Evolutionary conservation across 2,113 vertebrate species (phyloP).

Genomic region (Passer domesticus): DNA sequence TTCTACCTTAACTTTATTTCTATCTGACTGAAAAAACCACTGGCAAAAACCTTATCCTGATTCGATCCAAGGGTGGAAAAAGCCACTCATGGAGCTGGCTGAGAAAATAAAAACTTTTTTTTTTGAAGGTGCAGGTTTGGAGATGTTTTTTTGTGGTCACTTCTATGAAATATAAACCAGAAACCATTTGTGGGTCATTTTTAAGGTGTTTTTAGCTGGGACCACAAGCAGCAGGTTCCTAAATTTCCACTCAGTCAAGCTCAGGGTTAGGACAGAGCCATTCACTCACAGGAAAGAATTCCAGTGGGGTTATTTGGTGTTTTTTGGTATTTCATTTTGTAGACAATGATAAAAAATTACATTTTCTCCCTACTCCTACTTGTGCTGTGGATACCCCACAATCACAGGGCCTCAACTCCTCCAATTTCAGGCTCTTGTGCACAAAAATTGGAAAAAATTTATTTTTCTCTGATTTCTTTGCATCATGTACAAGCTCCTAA

Average conservation of each 20-base stretch:
- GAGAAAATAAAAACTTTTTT: neutral
- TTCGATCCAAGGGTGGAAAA: neutral
- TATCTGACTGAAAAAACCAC: neutral
- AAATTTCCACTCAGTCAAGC: neutral
- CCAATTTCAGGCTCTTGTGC: accelerated
- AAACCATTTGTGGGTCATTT: neutral
- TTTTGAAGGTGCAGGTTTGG: neutral
- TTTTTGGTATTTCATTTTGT: neutral
- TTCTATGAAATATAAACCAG: neutral
- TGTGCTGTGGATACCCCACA: neutral
- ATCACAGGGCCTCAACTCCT: neutral
- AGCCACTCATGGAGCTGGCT: neutral
- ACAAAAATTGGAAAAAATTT: neutral
- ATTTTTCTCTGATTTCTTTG: neutral
- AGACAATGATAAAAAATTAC: neutral
- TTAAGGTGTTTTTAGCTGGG: neutral
- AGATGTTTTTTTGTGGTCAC: neutral
- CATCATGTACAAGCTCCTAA: neutral
- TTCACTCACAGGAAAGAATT: neutral
- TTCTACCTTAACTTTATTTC: neutral
- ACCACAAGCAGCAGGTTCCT: neutral
- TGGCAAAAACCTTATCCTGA: neutral
- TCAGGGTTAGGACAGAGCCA: neutral
- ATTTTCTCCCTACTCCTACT: neutral
- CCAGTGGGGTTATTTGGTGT: accelerated